Conservation (phyloP, 2,797 vertebrate genomes). For the Acipenser ruthenus region DNA sequence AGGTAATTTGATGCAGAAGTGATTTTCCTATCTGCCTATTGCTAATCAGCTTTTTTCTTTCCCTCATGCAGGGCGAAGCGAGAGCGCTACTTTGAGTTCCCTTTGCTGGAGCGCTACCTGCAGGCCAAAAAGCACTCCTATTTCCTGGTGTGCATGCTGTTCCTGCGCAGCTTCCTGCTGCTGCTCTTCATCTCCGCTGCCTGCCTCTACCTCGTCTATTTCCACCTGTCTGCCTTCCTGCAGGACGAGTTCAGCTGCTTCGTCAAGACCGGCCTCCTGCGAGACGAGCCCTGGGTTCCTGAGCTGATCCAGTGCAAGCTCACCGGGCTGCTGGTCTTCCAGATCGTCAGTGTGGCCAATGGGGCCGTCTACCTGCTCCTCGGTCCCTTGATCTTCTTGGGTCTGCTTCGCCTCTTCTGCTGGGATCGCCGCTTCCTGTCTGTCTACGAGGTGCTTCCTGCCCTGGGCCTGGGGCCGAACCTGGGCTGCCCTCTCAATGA, state of each 20-base stretch:
- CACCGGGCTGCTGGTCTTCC: conserved; percentile 79
- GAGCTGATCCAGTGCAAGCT: conserved; percentile 81
- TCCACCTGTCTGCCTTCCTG: conserved; percentile 80
- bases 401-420: conserved; percentile 75
- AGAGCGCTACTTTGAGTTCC: conserved; percentile 91
- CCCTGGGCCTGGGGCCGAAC: conserved; percentile 78
- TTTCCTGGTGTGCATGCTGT: conserved; percentile 76
- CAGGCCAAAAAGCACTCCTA: conserved; percentile 82
- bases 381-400: conserved; percentile 76
- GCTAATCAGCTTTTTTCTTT: neutral
- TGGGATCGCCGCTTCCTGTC: conserved; percentile 91
- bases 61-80: conserved; percentile 64
- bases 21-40: neutral
- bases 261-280: conserved; percentile 72
- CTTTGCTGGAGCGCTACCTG: conserved; percentile 87
- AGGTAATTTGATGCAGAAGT: too few relatives aligned
- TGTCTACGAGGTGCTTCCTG: conserved; percentile 86
- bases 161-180: conserved; percentile 79
- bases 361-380: conserved; percentile 73
- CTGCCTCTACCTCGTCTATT: conserved; percentile 87
- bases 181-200: conserved; percentile 74
- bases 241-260: conserved; percentile 92
- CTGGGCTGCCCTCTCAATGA: conserved; percentile 88
- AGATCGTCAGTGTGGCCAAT: conserved; percentile 76
- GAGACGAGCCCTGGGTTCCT: conserved; percentile 60